Conservation (phyloP, 2,113 vertebrate species). For the Podilymbus podiceps region DNA sequence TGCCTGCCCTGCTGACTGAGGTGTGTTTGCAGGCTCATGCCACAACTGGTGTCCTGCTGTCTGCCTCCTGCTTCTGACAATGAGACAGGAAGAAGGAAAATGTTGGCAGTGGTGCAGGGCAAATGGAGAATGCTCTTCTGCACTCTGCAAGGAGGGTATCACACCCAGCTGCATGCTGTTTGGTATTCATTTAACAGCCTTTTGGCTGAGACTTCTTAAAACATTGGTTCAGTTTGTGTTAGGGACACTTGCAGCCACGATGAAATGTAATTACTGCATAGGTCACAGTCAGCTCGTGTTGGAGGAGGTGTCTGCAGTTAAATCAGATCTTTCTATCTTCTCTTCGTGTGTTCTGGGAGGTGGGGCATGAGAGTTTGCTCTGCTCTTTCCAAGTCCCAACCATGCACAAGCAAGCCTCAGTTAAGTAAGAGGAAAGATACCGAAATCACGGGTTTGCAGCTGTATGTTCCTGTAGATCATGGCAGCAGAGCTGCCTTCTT, state of each 20-base stretch:
- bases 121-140: fast-evolving
- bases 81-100: neutral
- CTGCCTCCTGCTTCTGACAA: neutral
- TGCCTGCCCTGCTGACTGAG: neutral
- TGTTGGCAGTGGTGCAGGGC: neutral
- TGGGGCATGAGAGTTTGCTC: neutral
- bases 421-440: neutral
- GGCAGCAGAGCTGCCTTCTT: neutral
- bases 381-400: neutral
- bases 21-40: neutral
- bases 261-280: neutral
- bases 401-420: fast-evolving
- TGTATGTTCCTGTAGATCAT: neutral
- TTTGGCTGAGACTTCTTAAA: neutral
- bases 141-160: neutral
- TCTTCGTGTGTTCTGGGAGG: neutral
- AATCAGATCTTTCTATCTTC: neutral
- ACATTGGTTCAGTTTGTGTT: neutral
- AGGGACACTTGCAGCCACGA: neutral
- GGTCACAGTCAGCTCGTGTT: neutral
- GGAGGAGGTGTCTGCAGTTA: neutral
- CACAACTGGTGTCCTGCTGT: neutral
- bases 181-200: neutral
- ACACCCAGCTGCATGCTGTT: neutral
- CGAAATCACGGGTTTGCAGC: neutral